phyloP scores from a whole-genome alignment of 2,113 vertebrate species.

The Chlorodrepanis virens region DNA sequence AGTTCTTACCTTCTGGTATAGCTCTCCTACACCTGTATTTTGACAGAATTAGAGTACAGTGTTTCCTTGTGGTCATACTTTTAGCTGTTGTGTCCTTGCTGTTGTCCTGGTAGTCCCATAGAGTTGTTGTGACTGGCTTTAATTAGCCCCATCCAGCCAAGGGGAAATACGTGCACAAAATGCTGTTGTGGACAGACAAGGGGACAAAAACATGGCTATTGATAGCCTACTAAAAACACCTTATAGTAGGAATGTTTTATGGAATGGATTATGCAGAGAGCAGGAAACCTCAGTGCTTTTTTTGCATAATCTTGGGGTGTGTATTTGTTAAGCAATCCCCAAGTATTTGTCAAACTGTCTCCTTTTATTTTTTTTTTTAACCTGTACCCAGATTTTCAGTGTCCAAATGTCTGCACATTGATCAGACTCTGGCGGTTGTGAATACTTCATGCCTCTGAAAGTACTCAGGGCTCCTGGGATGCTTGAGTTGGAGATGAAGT shows the following conservation, averaged over 20 bases:
- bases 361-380: not conserved
- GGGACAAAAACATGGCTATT: not conserved
- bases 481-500: not conserved
- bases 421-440: not conserved
- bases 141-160: not conserved
- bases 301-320: not conserved
- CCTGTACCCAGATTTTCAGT: not conserved
- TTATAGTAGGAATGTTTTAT: not conserved
- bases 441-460: not conserved
- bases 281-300: not conserved
- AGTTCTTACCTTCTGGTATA: not conserved
- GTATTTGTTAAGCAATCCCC: not conserved
- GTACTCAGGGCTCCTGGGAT: not conserved
- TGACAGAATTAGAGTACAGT: not conserved
- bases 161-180: not conserved
- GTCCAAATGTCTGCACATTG: accelerated
- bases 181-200: not conserved
- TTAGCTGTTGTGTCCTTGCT: not conserved
- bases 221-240: not conserved
- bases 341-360: not conserved
- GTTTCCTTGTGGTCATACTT: not conserved
- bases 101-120: not conserved
- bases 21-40: not conserved
- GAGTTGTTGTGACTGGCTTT: not conserved
- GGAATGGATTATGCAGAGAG: not conserved